Percentiles rank a stretch among this genome's conserved stretches.
phyloP scores from a whole-genome alignment of 2,888 invertebrate species.

The Mantis religiosa region DNA sequence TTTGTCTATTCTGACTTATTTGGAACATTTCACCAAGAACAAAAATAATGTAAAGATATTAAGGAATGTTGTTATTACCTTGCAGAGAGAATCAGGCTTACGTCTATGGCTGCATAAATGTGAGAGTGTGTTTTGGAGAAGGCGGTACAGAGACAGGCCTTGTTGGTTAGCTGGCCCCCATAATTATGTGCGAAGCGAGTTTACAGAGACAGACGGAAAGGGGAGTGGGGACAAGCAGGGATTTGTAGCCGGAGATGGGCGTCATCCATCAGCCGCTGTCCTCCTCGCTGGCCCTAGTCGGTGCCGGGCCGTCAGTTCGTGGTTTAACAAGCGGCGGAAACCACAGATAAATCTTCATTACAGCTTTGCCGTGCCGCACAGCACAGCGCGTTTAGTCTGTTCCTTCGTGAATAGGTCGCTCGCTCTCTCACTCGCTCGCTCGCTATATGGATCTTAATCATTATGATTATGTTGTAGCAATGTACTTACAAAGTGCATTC shows the following conservation, averaged over 20 bases:
- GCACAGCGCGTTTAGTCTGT: neutral
- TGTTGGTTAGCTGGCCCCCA: neutral
- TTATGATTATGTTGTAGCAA: neutral
- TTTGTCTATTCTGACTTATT: too few species aligned
- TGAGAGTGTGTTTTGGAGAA: neutral
- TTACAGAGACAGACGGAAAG: neutral
- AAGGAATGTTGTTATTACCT: too few species aligned
- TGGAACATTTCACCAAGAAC: too few species aligned
- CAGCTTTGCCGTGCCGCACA: neutral
- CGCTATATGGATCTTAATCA: neutral
- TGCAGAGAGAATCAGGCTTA: neutral
- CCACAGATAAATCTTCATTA: slow-evolving; percentile 28
- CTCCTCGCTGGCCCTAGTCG: neutral
- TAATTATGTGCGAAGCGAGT: slow-evolving; percentile 22
- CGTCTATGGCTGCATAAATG: neutral
- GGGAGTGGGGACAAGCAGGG: slow-evolving; percentile 14
- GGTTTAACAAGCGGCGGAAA: slow-evolving; percentile 25
- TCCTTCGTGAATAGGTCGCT: neutral
- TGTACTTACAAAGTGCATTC: neutral
- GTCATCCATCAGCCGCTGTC: slow-evolving; percentile 24
- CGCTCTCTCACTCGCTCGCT: too few species aligned
- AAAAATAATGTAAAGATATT: too few species aligned
- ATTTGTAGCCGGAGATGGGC: slow-evolving; percentile 27
- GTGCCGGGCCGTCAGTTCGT: slow-evolving; percentile 4
- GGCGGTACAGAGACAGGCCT: neutral